Percentiles rank a stretch among this genome's conserved stretches.
Evolutionary conservation across 2,888 invertebrate species (phyloP).

Genomic region (Dicyrtomina minuta): DNA sequence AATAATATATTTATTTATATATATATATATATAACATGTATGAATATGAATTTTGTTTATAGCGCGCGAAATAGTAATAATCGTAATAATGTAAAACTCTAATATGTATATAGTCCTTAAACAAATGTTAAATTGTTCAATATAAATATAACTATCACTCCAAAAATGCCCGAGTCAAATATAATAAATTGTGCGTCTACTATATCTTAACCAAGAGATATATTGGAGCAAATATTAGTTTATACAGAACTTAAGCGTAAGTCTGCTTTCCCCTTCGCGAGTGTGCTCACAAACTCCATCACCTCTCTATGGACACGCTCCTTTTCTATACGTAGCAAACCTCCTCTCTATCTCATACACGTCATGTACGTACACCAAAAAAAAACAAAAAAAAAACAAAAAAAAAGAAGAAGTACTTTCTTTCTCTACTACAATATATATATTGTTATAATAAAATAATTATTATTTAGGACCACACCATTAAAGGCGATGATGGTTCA

Average conservation of each 20-base stretch:
- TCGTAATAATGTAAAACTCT: not conserved
- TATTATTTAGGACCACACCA: not conserved
- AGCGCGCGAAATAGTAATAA: not conserved
- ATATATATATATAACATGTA: constrained; percentile 19
- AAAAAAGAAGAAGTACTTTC: not conserved
- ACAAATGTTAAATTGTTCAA: constrained; percentile 13
- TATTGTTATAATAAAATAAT: not conserved
- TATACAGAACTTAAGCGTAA: constrained; percentile 43
- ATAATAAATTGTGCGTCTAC: too few species aligned
- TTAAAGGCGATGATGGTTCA: too few species aligned
- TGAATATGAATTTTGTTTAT: not conserved
- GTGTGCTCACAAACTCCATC: constrained; percentile 35
- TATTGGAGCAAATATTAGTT: constrained; percentile 9
- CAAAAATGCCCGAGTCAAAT: constrained; percentile 15
- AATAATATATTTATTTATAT: constrained; percentile 18
- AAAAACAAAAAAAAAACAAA: too few species aligned
- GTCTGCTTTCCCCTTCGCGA: constrained; percentile 51
- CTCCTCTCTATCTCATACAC: not conserved
- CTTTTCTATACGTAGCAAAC: too few species aligned
- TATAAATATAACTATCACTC: constrained; percentile 21
- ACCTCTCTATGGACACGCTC: not conserved
- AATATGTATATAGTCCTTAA: not conserved
- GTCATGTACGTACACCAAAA: not conserved
- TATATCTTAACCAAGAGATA: not conserved
- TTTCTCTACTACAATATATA: not conserved